phyloP scores from a whole-genome alignment of 2,797 vertebrate species.

The Pygocentrus nattereri region DNA sequence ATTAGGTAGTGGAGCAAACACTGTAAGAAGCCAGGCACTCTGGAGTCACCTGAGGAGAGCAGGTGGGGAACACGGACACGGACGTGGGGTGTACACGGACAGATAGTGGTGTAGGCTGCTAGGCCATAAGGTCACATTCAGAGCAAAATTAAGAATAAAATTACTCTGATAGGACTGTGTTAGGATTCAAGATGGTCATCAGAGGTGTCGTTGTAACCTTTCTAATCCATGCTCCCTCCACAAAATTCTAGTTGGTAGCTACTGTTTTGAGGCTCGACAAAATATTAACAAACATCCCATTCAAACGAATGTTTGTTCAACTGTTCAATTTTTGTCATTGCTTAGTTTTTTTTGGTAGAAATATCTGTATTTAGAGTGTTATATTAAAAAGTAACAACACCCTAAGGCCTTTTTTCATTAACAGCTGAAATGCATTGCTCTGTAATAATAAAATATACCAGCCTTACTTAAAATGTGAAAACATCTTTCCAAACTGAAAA shows the following conservation, averaged over 20 bases:
- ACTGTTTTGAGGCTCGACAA: not conserved
- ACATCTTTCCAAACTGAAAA: too few relatives aligned
- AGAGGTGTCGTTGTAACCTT: not conserved
- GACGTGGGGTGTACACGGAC: not conserved
- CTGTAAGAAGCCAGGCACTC: not conserved
- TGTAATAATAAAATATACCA: too few relatives aligned
- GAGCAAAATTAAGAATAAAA: not conserved
- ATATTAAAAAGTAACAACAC: too few relatives aligned
- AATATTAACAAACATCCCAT: too few relatives aligned
- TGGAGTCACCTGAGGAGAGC: constrained; percentile 46
- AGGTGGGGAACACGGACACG: constrained; percentile 38
- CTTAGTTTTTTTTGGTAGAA: too few relatives aligned
- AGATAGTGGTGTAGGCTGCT: not conserved
- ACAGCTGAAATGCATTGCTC: too few relatives aligned
- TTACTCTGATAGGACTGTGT: not conserved
- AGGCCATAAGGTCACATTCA: constrained; percentile 6
- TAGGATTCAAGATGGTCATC: not conserved
- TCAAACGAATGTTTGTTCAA: too few relatives aligned
- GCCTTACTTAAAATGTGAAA: too few relatives aligned
- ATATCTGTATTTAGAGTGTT: too few relatives aligned
- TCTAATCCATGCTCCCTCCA: not conserved
- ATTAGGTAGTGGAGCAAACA: constrained; percentile 28
- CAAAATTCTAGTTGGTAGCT: too few relatives aligned
- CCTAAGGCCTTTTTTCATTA: too few relatives aligned
- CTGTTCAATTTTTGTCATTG: too few relatives aligned